Conservation (phyloP, 2,888 invertebrate genomes). For the Clunio marinus region DNA sequence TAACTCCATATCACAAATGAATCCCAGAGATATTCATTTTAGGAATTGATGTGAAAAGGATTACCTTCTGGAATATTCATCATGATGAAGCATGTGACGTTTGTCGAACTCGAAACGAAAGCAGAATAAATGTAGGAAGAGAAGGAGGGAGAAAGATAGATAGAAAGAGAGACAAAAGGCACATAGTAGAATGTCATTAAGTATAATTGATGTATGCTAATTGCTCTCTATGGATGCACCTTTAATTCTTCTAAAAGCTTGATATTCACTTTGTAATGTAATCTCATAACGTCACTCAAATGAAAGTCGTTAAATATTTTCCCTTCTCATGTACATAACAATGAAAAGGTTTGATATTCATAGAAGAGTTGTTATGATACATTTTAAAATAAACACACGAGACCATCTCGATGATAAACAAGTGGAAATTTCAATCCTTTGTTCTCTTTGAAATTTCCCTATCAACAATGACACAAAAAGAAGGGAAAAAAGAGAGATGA, state of each 20-base stretch:
- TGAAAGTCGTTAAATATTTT: too few relatives aligned
- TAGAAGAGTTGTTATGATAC: too few relatives aligned
- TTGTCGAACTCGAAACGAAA: too few relatives aligned
- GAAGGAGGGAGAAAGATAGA: neutral
- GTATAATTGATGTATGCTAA: conserved; percentile 37
- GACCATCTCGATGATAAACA: neutral
- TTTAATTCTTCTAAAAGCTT: conserved; percentile 24
- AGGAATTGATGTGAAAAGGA: conserved; percentile 28
- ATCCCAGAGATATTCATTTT: too few relatives aligned
- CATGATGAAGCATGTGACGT: neutral
- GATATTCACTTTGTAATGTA: neutral
- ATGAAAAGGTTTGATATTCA: too few relatives aligned
- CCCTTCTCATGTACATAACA: too few relatives aligned
- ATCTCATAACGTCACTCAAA: too few relatives aligned
- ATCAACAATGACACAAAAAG: conserved; percentile 10
- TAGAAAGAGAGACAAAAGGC: neutral
- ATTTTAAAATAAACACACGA: too few relatives aligned
- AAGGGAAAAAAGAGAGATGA: too few relatives aligned
- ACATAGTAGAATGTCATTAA: conserved; percentile 22
- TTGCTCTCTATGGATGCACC: conserved; percentile 32
- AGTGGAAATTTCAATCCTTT: too few relatives aligned
- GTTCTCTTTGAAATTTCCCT: neutral
- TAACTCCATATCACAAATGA: too few relatives aligned
- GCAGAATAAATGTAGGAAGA: too few relatives aligned
- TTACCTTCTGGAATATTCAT: conserved; percentile 28